Conservation (phyloP, 2,113 vertebrate species). For the Fulica atra region DNA sequence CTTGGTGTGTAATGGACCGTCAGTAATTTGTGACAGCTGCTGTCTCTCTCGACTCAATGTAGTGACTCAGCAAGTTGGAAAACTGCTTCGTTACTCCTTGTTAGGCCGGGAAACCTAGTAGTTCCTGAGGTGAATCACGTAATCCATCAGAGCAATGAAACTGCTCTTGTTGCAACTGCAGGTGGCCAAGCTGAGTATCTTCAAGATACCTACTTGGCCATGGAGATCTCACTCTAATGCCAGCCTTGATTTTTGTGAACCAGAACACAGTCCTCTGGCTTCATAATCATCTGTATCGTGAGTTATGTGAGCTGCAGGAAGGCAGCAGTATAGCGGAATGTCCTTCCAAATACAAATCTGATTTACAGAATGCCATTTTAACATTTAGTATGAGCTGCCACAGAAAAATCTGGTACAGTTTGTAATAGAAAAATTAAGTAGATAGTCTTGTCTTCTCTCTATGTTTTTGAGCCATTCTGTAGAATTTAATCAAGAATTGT, state of each 20-base stretch:
- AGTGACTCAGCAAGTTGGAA: slow-evolving; percentile 22
- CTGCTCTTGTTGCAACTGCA: not conserved
- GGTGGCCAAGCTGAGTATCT: not conserved
- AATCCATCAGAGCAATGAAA: not conserved
- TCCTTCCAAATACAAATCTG: not conserved
- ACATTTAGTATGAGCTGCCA: not conserved
- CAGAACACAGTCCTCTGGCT: not conserved
- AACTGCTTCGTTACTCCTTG: not conserved
- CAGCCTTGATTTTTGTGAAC: not conserved
- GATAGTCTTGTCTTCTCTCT: not conserved
- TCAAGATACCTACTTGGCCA: accelerated
- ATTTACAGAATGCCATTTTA: not conserved
- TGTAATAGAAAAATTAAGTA: not conserved
- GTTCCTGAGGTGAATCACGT: not conserved
- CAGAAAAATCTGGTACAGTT: not conserved
- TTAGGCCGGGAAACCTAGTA: not conserved
- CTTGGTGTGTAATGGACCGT: slow-evolving; percentile 37
- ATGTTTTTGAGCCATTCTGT: not conserved
- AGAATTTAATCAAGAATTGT: slow-evolving; percentile 29
- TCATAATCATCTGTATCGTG: not conserved
- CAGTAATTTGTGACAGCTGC: slow-evolving; percentile 59
- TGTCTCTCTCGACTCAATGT: not conserved
- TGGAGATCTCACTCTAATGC: not conserved
- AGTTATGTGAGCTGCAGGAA: not conserved
- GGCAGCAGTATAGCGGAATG: not conserved